Evolutionary conservation across 2,888 invertebrate species (phyloP), one percentile per base, ranked within the genome.

Genomic region (Acanthosepion pharaonis): DNA sequence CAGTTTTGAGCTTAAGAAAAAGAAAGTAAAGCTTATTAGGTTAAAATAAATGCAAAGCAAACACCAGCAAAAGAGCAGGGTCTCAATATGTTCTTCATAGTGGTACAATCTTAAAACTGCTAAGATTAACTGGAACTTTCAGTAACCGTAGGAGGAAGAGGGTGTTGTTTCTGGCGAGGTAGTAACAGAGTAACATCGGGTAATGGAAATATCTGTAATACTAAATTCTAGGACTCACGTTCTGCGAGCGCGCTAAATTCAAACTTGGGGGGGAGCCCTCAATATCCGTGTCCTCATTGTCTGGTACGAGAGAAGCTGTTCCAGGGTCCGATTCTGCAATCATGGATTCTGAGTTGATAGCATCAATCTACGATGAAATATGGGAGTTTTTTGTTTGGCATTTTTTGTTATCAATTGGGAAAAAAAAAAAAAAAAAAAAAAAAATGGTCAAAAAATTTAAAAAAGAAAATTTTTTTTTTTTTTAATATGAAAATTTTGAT

Each of bases 191-290:
- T n/a, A 78, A 78, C n/a, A n/a, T 8, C 11, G 78, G 78, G 78
- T n/a, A 78, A 78, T 78, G 11, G 42, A 92, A 92, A 92, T 51
- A 92, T 92, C 92, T 92, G 42, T 49, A 48, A 92, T 48, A 42
- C 92, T 92, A 92, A 92, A 92, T 92, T 92, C 92, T 92, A 51
- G 92, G 49, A 92, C 92, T 92, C 92, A 92, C 92, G 92, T 92
- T 92, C 92, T 92, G 92, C 92, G 92, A 92, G 92, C 92, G 51
- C 92, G 92, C 92, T 92, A 92, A 92, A 92, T 28, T 92, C 51
- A 51, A 92, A 92, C 28, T 51, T 92, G 51, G 51, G 49, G 92
- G 92, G 92, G 92, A 92, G 49, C 78, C 28, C 78, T 92, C 92
- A 92, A 48, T 92, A 92, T 92, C 92, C 92, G 49, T 92, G 92